Conservation (phyloP, 2,888 invertebrate species). For the Cecidostiba fungosa region DNA sequence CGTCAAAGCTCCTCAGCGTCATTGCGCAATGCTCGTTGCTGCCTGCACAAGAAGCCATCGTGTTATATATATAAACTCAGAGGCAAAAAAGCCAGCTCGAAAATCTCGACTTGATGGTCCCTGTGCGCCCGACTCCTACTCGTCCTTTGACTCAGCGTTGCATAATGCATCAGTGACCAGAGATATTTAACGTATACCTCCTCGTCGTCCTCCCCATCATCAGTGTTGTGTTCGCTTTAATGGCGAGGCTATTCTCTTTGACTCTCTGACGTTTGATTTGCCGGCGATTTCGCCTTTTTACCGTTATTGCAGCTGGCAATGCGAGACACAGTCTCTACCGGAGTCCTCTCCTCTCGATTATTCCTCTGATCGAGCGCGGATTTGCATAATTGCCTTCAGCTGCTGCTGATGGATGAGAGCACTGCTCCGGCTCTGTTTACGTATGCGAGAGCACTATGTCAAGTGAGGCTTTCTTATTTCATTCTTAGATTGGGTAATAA, state of each 20-base stretch:
- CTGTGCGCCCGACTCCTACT: not conserved
- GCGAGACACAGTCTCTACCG: not conserved
- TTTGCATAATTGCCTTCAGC: constrained; percentile 45
- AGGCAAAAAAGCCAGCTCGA: not conserved
- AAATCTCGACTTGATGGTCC: not conserved
- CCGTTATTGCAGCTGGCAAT: not conserved
- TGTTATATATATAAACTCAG: not conserved
- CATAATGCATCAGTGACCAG: constrained; percentile 15
- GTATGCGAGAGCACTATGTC: not conserved
- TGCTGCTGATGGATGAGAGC: constrained; percentile 18
- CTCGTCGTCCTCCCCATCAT: not conserved
- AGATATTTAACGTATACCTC: constrained; percentile 5
- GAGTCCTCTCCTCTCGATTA: not conserved
- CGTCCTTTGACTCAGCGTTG: constrained; percentile 32
- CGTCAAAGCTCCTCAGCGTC: not conserved
- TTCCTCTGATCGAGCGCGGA: not conserved
- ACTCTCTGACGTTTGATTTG: not conserved
- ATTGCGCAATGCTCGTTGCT: not conserved
- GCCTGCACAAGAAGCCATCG: not conserved
- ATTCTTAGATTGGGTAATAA: not conserved
- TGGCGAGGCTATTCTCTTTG: not conserved
- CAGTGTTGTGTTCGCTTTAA: not conserved
- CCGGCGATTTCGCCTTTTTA: constrained; percentile 18
- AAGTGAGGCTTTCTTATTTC: not conserved
- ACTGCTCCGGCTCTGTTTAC: not conserved